Percentiles rank a stretch among this genome's conserved stretches.
Evolutionary conservation across 2,888 invertebrate species (phyloP).

Genomic region (Dasypogon diadema): DNA sequence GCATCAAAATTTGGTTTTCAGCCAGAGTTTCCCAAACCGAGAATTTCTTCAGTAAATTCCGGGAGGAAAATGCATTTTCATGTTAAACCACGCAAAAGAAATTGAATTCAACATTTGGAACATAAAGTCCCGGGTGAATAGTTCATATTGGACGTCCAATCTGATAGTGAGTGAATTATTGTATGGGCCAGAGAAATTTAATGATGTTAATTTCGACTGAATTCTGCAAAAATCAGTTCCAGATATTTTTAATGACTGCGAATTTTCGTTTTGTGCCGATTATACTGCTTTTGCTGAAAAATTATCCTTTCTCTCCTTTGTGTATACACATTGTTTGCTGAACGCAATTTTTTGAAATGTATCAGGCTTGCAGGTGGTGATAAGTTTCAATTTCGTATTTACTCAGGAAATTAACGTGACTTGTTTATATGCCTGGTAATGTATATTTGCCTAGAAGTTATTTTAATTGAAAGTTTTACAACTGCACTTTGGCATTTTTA

Average conservation of each 20-base stretch:
- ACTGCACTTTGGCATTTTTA: no score
- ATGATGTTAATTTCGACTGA: constrained; percentile 33
- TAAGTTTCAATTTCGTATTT: neutral
- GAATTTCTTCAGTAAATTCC: constrained; percentile 33
- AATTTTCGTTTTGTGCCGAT: constrained; percentile 25
- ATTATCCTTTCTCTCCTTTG: neutral
- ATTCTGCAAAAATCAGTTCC: constrained; percentile 1
- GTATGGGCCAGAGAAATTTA: constrained; percentile 33
- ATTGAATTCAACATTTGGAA: constrained; percentile 49
- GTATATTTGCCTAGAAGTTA: no score
- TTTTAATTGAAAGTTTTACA: no score
- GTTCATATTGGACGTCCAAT: constrained; percentile 48
- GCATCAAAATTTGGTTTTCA: constrained; percentile 53
- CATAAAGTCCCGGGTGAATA: constrained; percentile 39
- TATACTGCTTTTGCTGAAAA: constrained; percentile 25
- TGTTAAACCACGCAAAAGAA: constrained; percentile 49
- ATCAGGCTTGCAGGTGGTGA: neutral
- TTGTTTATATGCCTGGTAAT: no score
- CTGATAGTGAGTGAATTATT: constrained; percentile 47
- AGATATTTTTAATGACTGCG: constrained; percentile 42
- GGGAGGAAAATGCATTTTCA: constrained; percentile 46
- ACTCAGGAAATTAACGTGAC: neutral
- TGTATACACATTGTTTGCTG: neutral
- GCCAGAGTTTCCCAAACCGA: constrained; percentile 30
- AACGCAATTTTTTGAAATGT: neutral